A percentile compares a stretch with the other conserved stretches of the same genome.
Evolutionary conservation across 2,888 invertebrate species (phyloP).

Genomic region (Caenorhabditis imperialis): DNA sequence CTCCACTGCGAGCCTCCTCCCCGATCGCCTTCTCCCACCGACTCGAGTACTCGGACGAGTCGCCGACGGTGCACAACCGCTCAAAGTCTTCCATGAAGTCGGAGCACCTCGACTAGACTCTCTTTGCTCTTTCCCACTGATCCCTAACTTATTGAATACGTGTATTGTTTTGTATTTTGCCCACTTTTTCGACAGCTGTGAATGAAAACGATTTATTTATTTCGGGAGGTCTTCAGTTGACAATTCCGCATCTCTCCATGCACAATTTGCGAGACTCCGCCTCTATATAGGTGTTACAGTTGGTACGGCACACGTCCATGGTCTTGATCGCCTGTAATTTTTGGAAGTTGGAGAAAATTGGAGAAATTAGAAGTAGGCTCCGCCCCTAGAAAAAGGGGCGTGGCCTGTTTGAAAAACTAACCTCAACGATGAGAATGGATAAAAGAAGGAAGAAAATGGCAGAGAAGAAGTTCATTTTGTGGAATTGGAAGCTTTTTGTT

Average conservation of each 20-base stretch:
- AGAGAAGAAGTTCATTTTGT: background rate
- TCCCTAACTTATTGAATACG: conserved; percentile 50
- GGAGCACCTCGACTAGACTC: conserved; percentile 52
- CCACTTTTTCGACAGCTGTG: conserved; percentile 22
- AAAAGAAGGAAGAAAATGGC: background rate
- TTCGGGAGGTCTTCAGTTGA: no score
- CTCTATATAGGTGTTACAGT: conserved; percentile 53
- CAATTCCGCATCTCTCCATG: conserved; percentile 53
- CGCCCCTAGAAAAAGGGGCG: no score
- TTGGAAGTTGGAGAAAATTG: no score
- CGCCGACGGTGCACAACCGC: conserved; percentile 55
- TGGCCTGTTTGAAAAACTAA: no score
- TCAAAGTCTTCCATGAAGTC: conserved; percentile 54
- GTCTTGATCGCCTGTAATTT: conserved; percentile 48
- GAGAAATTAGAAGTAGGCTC: no score
- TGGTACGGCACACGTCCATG: conserved; percentile 52
- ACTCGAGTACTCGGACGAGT: conserved; percentile 53
- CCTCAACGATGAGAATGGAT: no score
- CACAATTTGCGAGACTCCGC: conserved; percentile 33
- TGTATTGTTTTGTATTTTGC: conserved; percentile 42
- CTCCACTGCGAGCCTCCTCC: conserved; percentile 41
- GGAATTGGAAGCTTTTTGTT: background rate
- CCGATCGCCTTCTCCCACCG: conserved; percentile 42
- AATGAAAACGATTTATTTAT: conserved; percentile 38
- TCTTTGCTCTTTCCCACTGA: background rate